A percentile compares a stretch with the other conserved stretches of the same genome.
phyloP scores from a whole-genome alignment of 2,888 invertebrate species.

The Idaea dimidiata region DNA sequence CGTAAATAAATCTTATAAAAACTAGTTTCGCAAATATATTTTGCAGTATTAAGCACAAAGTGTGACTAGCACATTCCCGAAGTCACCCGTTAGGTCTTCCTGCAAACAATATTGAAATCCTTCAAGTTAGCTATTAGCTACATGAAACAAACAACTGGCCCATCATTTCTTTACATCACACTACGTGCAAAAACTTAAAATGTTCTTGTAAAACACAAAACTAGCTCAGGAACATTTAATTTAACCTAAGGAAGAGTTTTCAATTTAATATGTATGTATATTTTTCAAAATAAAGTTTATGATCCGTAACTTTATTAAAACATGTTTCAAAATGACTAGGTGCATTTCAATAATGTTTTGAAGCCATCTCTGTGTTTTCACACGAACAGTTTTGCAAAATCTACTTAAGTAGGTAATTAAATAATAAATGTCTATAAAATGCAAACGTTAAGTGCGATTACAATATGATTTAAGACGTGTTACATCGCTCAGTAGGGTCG shows the following conservation, averaged over 20 bases:
- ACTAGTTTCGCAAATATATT: slow-evolving; percentile 46
- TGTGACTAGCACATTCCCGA: slow-evolving; percentile 83
- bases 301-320: no score
- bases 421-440: slow-evolving; percentile 57
- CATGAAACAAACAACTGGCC: slow-evolving; percentile 62
- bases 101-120: slow-evolving; percentile 75
- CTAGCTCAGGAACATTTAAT: neutral
- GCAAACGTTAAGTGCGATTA: slow-evolving; percentile 40
- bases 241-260: no score
- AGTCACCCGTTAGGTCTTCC: slow-evolving; percentile 86
- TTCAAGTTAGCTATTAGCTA: slow-evolving; percentile 49
- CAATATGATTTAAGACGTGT: slow-evolving; percentile 30
- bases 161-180: slow-evolving; percentile 59
- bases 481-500: slow-evolving; percentile 42
- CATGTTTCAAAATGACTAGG: neutral
- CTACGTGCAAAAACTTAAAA: slow-evolving; percentile 55
- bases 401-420: slow-evolving; percentile 17
- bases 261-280: no score
- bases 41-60: slow-evolving; percentile 77
- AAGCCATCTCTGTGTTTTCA: neutral
- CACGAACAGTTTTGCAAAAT: neutral
- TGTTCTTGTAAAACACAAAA: slow-evolving; percentile 24
- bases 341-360: slow-evolving; percentile 6
- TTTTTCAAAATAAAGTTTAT: no score
- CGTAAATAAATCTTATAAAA: slow-evolving; percentile 51